Evolutionary conservation across 1,140 invertebrate genomes (phyloP).

Genomic region (Calliphora vicina): DNA sequence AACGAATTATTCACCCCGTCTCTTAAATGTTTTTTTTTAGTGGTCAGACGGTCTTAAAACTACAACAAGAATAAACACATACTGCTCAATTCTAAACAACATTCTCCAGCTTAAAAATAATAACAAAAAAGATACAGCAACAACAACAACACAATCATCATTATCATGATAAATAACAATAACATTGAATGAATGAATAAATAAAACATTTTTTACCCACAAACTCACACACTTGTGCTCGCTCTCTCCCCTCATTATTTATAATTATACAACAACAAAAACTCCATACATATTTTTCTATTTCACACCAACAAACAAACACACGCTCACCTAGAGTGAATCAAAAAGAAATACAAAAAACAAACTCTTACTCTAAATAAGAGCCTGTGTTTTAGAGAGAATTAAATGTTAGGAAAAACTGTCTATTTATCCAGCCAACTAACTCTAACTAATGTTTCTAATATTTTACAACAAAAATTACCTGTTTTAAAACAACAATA

Average conservation of each 20-base stretch:
- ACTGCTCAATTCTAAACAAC: not conserved
- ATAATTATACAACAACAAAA: no score
- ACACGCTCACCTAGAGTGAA: not conserved
- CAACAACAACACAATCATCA: not conserved
- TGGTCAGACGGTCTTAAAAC: no score
- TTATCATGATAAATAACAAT: not conserved
- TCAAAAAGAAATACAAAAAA: not conserved
- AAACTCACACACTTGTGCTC: no score
- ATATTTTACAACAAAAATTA: not conserved
- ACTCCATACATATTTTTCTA: no score
- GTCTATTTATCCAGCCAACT: not conserved
- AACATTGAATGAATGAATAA: no score
- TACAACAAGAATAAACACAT: not conserved
- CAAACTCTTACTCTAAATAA: not conserved
- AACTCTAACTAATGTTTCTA: not conserved
- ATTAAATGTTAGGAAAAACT: not conserved
- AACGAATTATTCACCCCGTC: no score
- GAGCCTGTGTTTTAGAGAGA: not conserved
- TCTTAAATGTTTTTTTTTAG: no score
- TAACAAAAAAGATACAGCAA: not conserved
- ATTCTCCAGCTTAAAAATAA: not conserved
- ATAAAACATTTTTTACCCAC: no score
- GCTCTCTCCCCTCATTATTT: no score
- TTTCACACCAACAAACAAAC: no score
- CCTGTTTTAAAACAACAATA: not conserved